Evolutionary conservation across 2,797 vertebrate species (phyloP), one percentile per base, ranked within the genome.

Genomic region (Carcharodon carcharias): DNA sequence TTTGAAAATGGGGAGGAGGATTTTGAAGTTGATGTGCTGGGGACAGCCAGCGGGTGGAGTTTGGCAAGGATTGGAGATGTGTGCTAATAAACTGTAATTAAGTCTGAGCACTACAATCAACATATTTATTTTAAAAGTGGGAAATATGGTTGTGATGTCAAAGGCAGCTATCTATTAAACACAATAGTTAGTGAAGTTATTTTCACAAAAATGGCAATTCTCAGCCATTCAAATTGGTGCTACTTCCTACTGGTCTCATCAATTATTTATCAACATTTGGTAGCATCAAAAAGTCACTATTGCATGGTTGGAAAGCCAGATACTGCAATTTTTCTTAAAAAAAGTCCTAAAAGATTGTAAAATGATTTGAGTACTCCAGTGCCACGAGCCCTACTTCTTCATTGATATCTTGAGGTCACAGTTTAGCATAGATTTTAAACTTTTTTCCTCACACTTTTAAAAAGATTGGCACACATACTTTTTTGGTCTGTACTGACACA

Each of bases 1-100:
- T 87, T 87, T 87, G 50, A 87, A 87, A 87, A 87, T 26, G 45
- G 85, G 85, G 85, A 89, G 87, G 56, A 35, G 56, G 87, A 89
- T 89, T 31, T 28, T 50, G 50, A 54, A 54, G 21, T 28, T 88
- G 85, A 9, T 89, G 28, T 58, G 31, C 87, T 28, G 71, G 8
- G 50, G 87, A 28, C 87, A 31, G 87, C 26, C 1, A 89, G 87
- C 87, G 31, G 54, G 31, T 89, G 54, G 54, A 58, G 56, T 40
- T 89, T 61, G 50, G 56, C 87, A 35, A 58, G 54, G 54, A 35
- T 89, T 89, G 56, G 54, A 89, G 87, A 58, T 58, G 11, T 0
- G 11, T 89, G 87, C 56, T 89, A n/a, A 58, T 89, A 16, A 58
- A 58, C 28, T 35, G 11, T 73, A 73, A 73, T 73, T 40, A 87